A percentile compares a stretch with the other conserved stretches of the same genome.
These are phyloP conservation scores for Aphidius gifuensis DNA, from an alignment of 1,140 invertebrate species.

Conservation along the genomic window DNA sequence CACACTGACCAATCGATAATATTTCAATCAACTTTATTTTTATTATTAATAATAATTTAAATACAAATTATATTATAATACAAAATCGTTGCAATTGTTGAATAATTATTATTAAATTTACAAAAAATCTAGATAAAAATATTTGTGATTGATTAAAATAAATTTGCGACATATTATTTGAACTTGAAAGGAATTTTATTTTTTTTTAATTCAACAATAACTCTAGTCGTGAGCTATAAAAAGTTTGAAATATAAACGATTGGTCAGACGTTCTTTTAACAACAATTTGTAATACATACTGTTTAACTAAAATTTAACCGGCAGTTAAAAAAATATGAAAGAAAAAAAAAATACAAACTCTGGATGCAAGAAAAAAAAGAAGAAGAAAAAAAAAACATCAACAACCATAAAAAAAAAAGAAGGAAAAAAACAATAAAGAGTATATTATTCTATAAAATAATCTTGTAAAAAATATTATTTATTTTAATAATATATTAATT, in stretches of 20 bases:
- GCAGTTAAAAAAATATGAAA: slow-evolving; percentile 29
- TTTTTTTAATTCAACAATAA: slow-evolving; percentile 23
- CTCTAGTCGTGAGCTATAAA: slow-evolving; percentile 41
- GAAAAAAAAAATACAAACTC: slow-evolving; percentile 20
- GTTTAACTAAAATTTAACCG: slow-evolving; percentile 35
- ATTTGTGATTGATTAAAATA: not conserved
- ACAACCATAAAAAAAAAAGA: slow-evolving; percentile 39
- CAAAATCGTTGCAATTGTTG: too few relatives aligned
- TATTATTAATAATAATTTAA: too few relatives aligned
- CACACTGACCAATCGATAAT: slow-evolving; percentile 34
- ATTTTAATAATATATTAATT: slow-evolving; percentile 25
- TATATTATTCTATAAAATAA: slow-evolving; percentile 52
- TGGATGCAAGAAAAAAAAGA: slow-evolving; percentile 39
- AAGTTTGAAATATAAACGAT: slow-evolving; percentile 30
- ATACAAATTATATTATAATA: too few relatives aligned
- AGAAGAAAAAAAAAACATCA: slow-evolving; percentile 41
- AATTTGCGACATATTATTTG: not conserved
- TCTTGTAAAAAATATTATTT: slow-evolving; percentile 37
- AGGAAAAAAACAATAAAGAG: slow-evolving; percentile 52
- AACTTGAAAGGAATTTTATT: too few relatives aligned
- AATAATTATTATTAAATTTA: too few relatives aligned
- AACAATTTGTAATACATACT: slow-evolving; percentile 32
- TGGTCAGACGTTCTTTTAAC: slow-evolving; percentile 34
- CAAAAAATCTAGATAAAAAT: not conserved
- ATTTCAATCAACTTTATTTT: too few relatives aligned